These are phyloP conservation scores for Urocyon cinereoargenteus DNA, from an alignment of 2,797 vertebrate genomes.

Conservation along the genomic window DNA sequence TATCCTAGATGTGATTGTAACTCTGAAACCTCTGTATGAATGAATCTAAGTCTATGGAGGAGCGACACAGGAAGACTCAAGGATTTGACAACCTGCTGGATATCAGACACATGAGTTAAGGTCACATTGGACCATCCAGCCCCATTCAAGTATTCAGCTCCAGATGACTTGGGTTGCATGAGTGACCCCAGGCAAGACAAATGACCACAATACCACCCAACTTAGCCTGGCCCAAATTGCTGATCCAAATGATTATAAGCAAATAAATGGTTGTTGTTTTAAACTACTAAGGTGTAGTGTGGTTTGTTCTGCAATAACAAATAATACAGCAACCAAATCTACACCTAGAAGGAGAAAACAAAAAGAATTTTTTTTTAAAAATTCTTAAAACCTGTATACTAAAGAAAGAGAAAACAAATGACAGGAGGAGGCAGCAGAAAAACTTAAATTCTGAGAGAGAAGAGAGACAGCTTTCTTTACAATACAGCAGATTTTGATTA, in stretches of 20 bases:
- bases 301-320: not conserved
- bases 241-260: not conserved
- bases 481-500: not conserved
- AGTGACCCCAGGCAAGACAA: not conserved
- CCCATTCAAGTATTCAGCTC: not conserved
- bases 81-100: not conserved
- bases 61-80: not conserved
- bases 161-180: not conserved
- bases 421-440: not conserved
- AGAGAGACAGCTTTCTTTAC: not conserved
- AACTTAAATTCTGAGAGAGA: conserved; percentile 27
- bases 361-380: not conserved
- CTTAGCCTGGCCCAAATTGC: not conserved
- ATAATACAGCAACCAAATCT: not conserved
- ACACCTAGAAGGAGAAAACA: not conserved
- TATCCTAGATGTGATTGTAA: not conserved
- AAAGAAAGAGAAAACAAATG: conserved; percentile 52
- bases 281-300: not conserved
- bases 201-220: not conserved
- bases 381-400: conserved; percentile 5
- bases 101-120: not conserved
- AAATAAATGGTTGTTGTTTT: not conserved
- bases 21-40: not conserved
- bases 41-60: not conserved
- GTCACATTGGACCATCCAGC: not conserved